A percentile compares a stretch with the other conserved stretches of the same genome.
Evolutionary conservation across 2,888 invertebrate genomes (phyloP).

Genomic region (Hydriomena furcata): DNA sequence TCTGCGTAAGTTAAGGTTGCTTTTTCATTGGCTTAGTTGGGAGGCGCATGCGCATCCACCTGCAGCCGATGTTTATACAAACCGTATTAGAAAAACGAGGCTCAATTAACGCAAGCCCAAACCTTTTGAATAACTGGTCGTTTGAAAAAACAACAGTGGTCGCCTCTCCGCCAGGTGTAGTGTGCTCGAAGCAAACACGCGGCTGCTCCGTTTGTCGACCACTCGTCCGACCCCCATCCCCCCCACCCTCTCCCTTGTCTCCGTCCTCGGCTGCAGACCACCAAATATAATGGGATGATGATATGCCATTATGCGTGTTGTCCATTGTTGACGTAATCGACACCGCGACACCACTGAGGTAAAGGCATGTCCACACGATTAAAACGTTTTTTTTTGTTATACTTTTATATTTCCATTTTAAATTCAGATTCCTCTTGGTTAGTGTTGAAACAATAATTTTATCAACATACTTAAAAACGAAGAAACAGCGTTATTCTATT

Average conservation of each 20-base stretch:
- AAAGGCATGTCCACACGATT: not conserved
- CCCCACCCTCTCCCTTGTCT: not conserved
- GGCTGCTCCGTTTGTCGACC: slow-evolving; percentile 48
- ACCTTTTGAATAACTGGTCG: slow-evolving; percentile 57
- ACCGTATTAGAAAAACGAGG: slow-evolving; percentile 58
- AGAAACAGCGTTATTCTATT: no score
- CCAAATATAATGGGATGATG: slow-evolving; percentile 71
- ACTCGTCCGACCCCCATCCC: slow-evolving; percentile 28
- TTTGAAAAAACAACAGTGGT: slow-evolving; percentile 57
- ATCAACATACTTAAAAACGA: no score
- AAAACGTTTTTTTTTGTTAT: no score
- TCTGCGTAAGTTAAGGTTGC: not conserved
- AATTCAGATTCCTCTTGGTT: no score
- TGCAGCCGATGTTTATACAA: slow-evolving; percentile 49
- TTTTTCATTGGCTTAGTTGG: not conserved
- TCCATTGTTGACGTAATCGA: slow-evolving; percentile 45
- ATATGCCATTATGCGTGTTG: slow-evolving; percentile 63
- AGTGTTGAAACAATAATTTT: no score
- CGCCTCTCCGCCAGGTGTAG: slow-evolving; percentile 40
- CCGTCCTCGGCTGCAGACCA: slow-evolving; percentile 18
- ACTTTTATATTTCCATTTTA: no score
- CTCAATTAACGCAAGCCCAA: slow-evolving; percentile 61
- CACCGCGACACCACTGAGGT: slow-evolving; percentile 28
- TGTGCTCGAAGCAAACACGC: slow-evolving; percentile 47
- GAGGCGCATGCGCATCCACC: slow-evolving; percentile 19